Evolutionary conservation across 2,113 vertebrate species (phyloP).

Genomic region (Anolis carolinensis): DNA sequence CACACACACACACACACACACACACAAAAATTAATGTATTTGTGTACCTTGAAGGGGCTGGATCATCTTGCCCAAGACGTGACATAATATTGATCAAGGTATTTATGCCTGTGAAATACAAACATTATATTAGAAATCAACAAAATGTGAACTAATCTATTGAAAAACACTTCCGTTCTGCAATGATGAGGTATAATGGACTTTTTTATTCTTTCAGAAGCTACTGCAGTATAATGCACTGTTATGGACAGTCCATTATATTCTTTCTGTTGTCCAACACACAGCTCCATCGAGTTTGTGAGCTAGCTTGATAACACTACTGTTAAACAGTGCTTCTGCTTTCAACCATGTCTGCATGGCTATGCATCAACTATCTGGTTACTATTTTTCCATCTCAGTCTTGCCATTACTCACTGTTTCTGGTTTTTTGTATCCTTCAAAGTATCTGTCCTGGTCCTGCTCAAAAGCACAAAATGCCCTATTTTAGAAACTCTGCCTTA

Average conservation of each 20-base stretch:
- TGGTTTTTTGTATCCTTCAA: not conserved
- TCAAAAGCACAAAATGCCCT: not conserved
- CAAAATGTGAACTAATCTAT: not conserved
- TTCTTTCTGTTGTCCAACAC: not conserved
- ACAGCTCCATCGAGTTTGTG: not conserved
- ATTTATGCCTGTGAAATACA: constrained; percentile 88
- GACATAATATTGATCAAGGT: constrained; percentile 99
- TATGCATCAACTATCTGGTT: not conserved
- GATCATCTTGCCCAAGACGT: constrained; percentile 98
- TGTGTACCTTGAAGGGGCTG: constrained; percentile 93
- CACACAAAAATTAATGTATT: not conserved
- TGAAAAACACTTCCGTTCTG: not conserved
- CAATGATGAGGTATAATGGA: not conserved
- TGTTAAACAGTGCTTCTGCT: not conserved
- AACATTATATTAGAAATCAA: not conserved
- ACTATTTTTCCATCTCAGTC: not conserved
- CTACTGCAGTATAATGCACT: too few species aligned
- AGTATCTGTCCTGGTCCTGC: not conserved
- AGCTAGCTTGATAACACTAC: not conserved
- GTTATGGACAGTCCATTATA: not conserved
- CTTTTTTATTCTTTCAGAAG: too few species aligned
- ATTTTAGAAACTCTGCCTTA: not conserved
- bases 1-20: too few species aligned
- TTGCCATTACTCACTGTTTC: not conserved
- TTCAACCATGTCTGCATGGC: not conserved